phyloP scores from a whole-genome alignment of 2,113 vertebrate species.

The Mohoua ochrocephala region DNA sequence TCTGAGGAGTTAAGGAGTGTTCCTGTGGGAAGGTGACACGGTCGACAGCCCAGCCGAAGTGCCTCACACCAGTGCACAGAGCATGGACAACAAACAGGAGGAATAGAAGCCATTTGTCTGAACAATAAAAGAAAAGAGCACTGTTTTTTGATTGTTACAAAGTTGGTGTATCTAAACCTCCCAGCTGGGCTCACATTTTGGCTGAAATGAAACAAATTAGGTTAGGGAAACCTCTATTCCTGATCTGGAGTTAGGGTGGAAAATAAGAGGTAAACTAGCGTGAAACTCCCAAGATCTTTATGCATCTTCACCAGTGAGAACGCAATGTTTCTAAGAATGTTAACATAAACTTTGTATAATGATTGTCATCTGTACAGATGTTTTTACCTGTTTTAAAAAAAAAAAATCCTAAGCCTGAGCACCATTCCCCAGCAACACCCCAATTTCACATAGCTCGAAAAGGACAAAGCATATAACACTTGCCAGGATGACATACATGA shows the following conservation, averaged over 20 bases:
- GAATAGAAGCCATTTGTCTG: background rate
- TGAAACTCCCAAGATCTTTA: background rate
- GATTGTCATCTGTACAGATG: background rate
- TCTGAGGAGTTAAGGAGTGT: background rate
- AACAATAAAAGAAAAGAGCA: background rate
- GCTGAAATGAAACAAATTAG: background rate
- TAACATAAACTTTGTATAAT: background rate
- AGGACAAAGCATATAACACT: background rate
- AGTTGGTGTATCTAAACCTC: background rate
- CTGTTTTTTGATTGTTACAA: background rate
- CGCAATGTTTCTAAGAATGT: background rate
- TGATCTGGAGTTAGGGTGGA: background rate
- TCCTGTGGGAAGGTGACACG: fast-evolving
- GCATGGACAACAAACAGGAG: background rate
- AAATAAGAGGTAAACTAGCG: background rate
- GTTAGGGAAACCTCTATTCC: background rate
- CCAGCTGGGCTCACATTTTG: background rate
- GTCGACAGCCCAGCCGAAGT: background rate
- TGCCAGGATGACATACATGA: background rate
- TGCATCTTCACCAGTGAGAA: background rate
- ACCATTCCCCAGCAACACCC: background rate
- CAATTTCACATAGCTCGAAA: background rate
- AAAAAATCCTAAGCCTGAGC: background rate
- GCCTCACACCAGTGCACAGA: background rate
- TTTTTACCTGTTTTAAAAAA: background rate